Base-by-base conservation (phyloP, 2,797 vertebrate genomes). In the Hapalemur alaotrensis region DNA sequence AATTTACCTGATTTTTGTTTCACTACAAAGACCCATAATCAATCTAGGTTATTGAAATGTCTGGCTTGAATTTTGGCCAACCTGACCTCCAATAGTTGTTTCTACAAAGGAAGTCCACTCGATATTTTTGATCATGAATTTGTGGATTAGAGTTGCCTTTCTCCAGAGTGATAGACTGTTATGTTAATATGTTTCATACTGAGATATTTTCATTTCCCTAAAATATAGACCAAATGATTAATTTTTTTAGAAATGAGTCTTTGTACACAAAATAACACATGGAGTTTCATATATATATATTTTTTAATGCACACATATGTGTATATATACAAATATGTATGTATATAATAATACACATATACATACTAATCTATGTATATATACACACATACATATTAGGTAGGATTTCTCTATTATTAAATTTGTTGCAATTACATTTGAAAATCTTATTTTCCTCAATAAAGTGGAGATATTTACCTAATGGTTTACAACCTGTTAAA, bases 1-100 rank as follows among this genome's bases (percentile, higher is more conserved):
- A 88, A 79, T 46, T 83, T 85, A 85, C 52, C 73, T 95, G 78
- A 97, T 65, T 95, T 94, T 93, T 89, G 69, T 82, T 90, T 84
- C 59, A 81, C 32, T 87, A 67, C 59, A 79, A 85, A 89, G 78
- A 84, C 75, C 28, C 1, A 13, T 79, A 72, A 59, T 54, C 48
- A 87, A 0, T 78, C 30, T 82, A 82, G 73, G 57, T 92, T 92
- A 89, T 46, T 90, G 69, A 95, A 94, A 93, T 63, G 85, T 80
- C 59, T 95, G 72, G 59, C 67, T 94, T 85, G 50, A 70, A 52
- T 57, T 91, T 88, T 89, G 91, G 79, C 46, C 69, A 76, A 48
- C 38, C 43, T 23, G 18, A 76, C 50, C 54, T 90, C 89, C 52
- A 94, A 50, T 46, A 54, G 54, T 54, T 54, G 9, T 83, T 94